Percentiles rank a stretch among this genome's conserved stretches.
Conservation (phyloP, 2,888 invertebrate genomes). For the Macaria notata region DNA sequence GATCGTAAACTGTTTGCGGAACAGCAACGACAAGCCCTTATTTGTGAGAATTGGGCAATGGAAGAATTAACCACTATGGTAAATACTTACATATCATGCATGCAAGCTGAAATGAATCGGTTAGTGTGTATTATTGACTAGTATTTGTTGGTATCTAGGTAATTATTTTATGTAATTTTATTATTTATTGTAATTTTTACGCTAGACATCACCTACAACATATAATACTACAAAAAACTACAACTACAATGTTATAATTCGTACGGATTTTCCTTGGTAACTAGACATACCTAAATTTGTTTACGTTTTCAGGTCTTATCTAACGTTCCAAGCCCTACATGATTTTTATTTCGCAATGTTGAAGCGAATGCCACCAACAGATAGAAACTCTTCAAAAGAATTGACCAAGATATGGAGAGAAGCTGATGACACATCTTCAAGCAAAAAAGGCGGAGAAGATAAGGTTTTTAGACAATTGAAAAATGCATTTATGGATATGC, state of each 20-base stretch:
- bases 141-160: not conserved
- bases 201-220: no score
- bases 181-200: no score
- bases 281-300: no score
- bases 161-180: not conserved
- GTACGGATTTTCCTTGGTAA: no score
- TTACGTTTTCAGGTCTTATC: slow-evolving; percentile 56
- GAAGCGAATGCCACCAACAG: slow-evolving; percentile 59
- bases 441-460: slow-evolving; percentile 63
- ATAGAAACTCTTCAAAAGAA: slow-evolving; percentile 63
- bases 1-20: slow-evolving; percentile 78
- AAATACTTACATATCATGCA: slow-evolving; percentile 79
- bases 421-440: slow-evolving; percentile 56
- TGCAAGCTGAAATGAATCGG: slow-evolving; percentile 85
- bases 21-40: slow-evolving; percentile 73
- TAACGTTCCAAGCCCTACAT: slow-evolving; percentile 71
- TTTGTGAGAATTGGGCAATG: slow-evolving; percentile 82
- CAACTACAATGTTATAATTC: no score
- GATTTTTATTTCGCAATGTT: slow-evolving; percentile 73
- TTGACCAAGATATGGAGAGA: slow-evolving; percentile 63
- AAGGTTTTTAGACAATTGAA: slow-evolving; percentile 64
- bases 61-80: slow-evolving; percentile 77
- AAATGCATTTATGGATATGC: slow-evolving; percentile 60
- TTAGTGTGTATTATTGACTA: slow-evolving; percentile 36
- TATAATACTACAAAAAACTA: no score